phyloP scores from a whole-genome alignment of 2,888 invertebrate genomes.

The Lycaena phlaeas region DNA sequence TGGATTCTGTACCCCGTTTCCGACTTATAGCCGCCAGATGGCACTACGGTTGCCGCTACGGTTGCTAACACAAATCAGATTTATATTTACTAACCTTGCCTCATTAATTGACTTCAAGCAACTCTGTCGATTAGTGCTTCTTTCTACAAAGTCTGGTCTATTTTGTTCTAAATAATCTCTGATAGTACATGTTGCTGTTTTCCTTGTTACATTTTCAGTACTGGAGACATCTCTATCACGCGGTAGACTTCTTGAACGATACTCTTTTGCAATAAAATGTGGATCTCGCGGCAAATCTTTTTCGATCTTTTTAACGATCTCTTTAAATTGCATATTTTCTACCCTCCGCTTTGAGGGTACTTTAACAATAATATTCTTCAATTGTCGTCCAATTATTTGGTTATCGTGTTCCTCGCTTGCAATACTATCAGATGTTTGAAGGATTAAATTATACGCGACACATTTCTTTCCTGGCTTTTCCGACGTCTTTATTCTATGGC shows the following conservation, averaged over 20 bases:
- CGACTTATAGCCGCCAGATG: no score
- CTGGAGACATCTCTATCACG: constrained; percentile 48
- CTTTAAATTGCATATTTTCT: constrained; percentile 38
- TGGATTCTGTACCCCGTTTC: no score
- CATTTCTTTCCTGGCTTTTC: constrained; percentile 49
- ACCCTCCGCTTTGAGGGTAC: constrained; percentile 42
- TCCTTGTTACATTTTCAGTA: constrained; percentile 39
- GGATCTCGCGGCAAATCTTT: constrained; percentile 28
- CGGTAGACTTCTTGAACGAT: constrained; percentile 41
- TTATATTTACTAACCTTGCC: constrained; percentile 44
- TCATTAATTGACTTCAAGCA: constrained; percentile 50
- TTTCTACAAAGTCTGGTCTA: constrained; percentile 78
- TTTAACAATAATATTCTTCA: constrained; percentile 54
- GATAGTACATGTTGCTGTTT: constrained; percentile 51
- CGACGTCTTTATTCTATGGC: constrained; percentile 30
- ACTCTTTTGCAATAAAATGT: constrained; percentile 20
- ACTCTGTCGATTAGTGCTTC: constrained; percentile 41
- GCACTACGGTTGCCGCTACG: no score
- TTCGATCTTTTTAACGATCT: constrained; percentile 39
- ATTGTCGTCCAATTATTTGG: constrained; percentile 27
- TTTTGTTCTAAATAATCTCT: constrained; percentile 81
- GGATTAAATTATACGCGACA: constrained; percentile 59
- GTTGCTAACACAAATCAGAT: no score
- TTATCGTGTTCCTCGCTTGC: constrained; percentile 40
- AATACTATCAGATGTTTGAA: constrained; percentile 58